Evolutionary conservation across 2,888 invertebrate genomes (phyloP), one percentile per base, ranked within the genome.

Genomic region (Eristalis pertinax): DNA sequence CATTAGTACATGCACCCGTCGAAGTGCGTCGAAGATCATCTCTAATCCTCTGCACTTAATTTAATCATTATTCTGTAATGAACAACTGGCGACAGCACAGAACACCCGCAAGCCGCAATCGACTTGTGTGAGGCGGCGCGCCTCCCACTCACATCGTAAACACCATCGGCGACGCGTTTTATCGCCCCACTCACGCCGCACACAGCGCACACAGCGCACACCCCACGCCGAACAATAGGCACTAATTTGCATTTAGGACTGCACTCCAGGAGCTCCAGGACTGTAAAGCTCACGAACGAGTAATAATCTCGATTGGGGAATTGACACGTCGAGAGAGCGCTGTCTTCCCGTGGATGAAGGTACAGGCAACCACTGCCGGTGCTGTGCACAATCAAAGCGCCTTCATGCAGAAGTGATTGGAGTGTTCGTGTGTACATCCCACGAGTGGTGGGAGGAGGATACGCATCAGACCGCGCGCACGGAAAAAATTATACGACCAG

Each of bases 211-310:
- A n/a, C n/a, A n/a, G n/a, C n/a, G n/a, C 73, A 69, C 38, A 11
- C 67, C 72, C 63, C 63, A 64, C 77, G 58, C 60, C 50, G 19
- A 77, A 78, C 80, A 81, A 77, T 81, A 43, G 77, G 58, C 70
- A 60, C 69, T 82, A 82, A 77, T 85, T 85, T 85, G 73, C 82
- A 85, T 85, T 82, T 82, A 69, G 82, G 82, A 85, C 69, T 85
- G 85, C 73, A 82, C 77, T 77, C 35, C 58, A 63, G 50, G 56
- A 80, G 24, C 69, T 74, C 41, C 70, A 73, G 68, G 76, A 65
- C 75, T 60, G 82, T 50, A 77, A 60, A 76, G 65, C 70, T 73
- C 69, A 77, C 64, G 81, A 81, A 81, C 73, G 81, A 85, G 72
- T 81, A 81, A 81, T 85, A 81, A 81, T 85, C 81, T 50, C 72